Conservation (phyloP, 1,140 invertebrate genomes). For the Zaprionus vittiger region DNA sequence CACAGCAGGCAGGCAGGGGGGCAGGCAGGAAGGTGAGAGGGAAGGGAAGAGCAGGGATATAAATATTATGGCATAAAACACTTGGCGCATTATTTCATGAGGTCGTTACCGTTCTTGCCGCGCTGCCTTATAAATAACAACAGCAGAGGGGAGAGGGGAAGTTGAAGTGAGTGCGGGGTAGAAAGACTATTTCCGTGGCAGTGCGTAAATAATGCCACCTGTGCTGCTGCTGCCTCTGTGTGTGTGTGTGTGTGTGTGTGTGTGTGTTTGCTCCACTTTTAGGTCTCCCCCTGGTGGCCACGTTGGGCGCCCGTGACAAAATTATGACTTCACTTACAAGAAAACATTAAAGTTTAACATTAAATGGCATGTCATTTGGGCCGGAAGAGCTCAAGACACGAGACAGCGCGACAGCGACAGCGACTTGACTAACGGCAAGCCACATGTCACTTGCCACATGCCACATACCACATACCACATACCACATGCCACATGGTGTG, state of each 20-base stretch:
- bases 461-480: conserved; percentile 39
- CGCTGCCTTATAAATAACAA: conserved; percentile 67
- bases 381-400: conserved; percentile 57
- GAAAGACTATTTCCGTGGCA: not conserved
- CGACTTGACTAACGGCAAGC: conserved; percentile 52
- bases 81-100: conserved; percentile 83
- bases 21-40: not conserved
- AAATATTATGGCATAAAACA: conserved; percentile 83
- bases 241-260: too few relatives aligned
- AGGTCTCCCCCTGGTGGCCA: not conserved
- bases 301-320: conserved; percentile 57
- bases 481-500: conserved; percentile 39
- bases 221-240: conserved; percentile 33
- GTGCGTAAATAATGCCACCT: conserved; percentile 60
- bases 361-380: conserved; percentile 82
- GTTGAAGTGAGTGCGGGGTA: not conserved
- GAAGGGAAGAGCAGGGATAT: conserved; percentile 38
- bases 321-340: conserved; percentile 82
- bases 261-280: conserved; percentile 11
- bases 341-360: conserved; percentile 83
- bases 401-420: conserved; percentile 38
- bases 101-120: conserved; percentile 67
- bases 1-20: conserved; percentile 7
- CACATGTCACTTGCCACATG: conserved; percentile 52
- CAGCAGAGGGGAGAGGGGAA: conserved; percentile 2